Base-by-base conservation (phyloP, 2,113 vertebrate genomes). In the Cheilinus undulatus region DNA sequence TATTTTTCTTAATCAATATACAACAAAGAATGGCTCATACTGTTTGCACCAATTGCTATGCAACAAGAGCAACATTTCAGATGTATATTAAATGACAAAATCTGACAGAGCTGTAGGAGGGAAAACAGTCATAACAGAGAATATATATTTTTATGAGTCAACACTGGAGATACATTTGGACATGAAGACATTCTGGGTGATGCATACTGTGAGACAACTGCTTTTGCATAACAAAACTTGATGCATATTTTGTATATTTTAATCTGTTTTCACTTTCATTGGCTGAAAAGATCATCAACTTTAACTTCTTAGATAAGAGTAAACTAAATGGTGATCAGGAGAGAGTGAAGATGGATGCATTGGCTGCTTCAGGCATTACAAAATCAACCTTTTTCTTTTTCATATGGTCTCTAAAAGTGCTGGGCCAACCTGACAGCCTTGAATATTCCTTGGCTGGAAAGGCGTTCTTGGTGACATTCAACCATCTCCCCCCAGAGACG, bases 401-500 rank as follows among this genome's bases (percentile, higher is more conserved):
- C 51, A 57, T 63, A 17, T 28, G 64, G 63, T 73, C 63, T 88
- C 88, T 69, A 81, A 77, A 83, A 74, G 53, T 71, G 30, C 40
- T 5, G 59, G 75, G 80, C 75, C 86, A 78, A 86, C 74, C 75
- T 80, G 85, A 82, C 76, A 88, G 74, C 68, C 84, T 74, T 85
- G 76, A 87, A 69, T 49, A 78, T 68, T 80, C 77, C 69, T 80
- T 73, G 78, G 78, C 74, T 61, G 53, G 49, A 57, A n/a, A 50
- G 54, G 32, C 61, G 49, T 45, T 69, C 71, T 51, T 73, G 67
- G 63, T 90, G 90, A 88, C 90, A 89, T 89, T 89, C 84, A 90
- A 53, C 19, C 76, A 6, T 40, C 40, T 84, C 85, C 49, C 49
- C 80, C 85, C 3, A 1, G 80, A 83, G 90, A 85, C 5, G 43